phyloP scores from a whole-genome alignment of 2,888 invertebrate genomes.

The Ophion obscuratus region DNA sequence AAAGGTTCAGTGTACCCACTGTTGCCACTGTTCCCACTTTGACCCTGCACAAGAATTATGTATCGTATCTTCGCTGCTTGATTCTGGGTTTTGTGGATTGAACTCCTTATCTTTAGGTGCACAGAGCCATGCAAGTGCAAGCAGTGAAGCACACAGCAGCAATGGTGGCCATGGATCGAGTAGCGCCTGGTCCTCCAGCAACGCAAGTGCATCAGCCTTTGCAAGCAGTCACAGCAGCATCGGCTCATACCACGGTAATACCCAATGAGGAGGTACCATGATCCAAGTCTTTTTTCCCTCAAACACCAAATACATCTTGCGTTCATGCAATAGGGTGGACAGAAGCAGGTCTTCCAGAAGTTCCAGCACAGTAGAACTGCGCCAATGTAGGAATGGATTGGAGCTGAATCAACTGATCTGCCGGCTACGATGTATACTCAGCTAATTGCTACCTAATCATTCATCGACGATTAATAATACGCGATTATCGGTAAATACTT shows the following conservation, averaged over 20 bases:
- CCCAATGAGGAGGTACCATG: background rate
- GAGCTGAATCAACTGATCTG: background rate
- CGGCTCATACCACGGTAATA: conserved; percentile 31
- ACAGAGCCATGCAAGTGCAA: conserved; percentile 52
- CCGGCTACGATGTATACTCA: conserved; percentile 14
- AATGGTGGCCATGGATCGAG: conserved; percentile 22
- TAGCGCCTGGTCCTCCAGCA: conserved; percentile 53
- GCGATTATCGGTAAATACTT: conserved; percentile 3
- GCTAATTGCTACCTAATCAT: background rate
- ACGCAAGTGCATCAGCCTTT: conserved; percentile 54
- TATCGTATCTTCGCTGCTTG: background rate
- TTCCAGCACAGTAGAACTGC: conserved; percentile 12
- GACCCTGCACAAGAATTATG: background rate
- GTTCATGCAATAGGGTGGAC: conserved; percentile 19
- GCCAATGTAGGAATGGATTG: background rate
- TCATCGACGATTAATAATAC: conserved; percentile 18
- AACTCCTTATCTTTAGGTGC: background rate
- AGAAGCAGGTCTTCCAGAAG: conserved; percentile 15
- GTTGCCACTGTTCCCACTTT: too few species aligned
- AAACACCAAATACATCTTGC: background rate
- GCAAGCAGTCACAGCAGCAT: conserved; percentile 54
- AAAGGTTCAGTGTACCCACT: too few species aligned
- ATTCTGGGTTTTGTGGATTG: background rate
- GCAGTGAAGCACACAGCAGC: conserved; percentile 48
- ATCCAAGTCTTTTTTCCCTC: background rate